Conservation (phyloP, 2,113 vertebrate genomes). For the Centropristis striata region DNA sequence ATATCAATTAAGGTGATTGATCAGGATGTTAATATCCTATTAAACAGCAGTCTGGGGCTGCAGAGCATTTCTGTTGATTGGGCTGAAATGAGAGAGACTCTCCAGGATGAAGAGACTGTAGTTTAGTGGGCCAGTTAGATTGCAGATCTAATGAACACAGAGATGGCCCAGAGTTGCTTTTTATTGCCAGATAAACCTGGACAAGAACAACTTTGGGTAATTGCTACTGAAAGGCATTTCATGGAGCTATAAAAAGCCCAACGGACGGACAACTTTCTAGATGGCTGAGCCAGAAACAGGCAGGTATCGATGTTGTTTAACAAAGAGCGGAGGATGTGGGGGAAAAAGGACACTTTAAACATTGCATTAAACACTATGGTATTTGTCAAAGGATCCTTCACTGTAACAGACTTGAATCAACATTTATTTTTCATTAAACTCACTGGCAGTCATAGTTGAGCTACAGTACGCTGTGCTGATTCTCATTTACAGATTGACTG, state of each 20-base stretch:
- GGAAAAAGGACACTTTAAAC: conserved; percentile 36
- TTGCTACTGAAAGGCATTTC: conserved; percentile 64
- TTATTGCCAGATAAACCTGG: conserved; percentile 75
- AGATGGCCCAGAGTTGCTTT: conserved; percentile 67
- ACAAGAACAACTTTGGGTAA: conserved; percentile 72
- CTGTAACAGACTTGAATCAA: conserved; percentile 66
- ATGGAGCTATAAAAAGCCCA: conserved; percentile 48
- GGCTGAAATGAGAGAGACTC: conserved; percentile 77
- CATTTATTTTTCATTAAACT: conserved; percentile 76
- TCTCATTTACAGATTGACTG: conserved; percentile 64
- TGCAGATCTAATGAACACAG: conserved; percentile 71
- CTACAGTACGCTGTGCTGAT: conserved; percentile 41
- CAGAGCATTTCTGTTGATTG: conserved; percentile 83
- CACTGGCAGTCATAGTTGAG: conserved; percentile 47
- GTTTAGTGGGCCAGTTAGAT: conserved; percentile 74
- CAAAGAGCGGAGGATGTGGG: neutral
- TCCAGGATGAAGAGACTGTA: conserved; percentile 63
- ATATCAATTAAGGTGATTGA: conserved; percentile 89
- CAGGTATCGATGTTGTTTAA: conserved; percentile 16
- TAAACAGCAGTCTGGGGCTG: conserved; percentile 82
- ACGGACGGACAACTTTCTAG: conserved; percentile 38
- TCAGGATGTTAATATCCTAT: conserved; percentile 87
- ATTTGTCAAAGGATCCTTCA: conserved; percentile 55
- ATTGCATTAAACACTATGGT: conserved; percentile 12
- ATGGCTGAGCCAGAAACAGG: conserved; percentile 37